phyloP scores from a whole-genome alignment of 2,113 vertebrate genomes.

The Macquaria australasica region DNA sequence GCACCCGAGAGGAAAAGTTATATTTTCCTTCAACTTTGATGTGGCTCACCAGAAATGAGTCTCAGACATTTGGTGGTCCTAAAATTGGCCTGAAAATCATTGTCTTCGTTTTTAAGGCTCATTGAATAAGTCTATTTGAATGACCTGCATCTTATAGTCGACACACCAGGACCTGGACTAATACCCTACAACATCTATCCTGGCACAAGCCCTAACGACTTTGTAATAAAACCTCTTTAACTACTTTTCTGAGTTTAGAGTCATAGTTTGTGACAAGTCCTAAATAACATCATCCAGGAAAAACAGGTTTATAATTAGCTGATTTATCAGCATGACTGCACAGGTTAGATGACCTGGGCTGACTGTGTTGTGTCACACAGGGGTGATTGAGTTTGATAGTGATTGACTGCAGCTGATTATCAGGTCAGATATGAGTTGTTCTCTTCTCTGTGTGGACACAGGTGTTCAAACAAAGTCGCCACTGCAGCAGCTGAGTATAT shows the following conservation, averaged over 20 bases:
- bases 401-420: conserved; percentile 70
- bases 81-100: conserved; percentile 61
- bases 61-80: conserved; percentile 61
- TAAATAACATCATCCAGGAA: background rate
- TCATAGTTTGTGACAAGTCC: conserved; percentile 1
- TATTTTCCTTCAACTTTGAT: conserved; percentile 76
- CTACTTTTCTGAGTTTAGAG: background rate
- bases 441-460: conserved; percentile 70
- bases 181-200: conserved; percentile 9
- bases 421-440: conserved; percentile 56
- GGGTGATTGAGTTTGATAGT: conserved; percentile 48
- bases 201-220: background rate
- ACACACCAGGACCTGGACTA: conserved; percentile 16
- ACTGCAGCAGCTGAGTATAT: background rate
- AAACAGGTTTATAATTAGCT: conserved; percentile 34
- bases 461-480: conserved; percentile 77
- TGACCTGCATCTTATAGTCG: conserved; percentile 3
- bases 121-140: conserved; percentile 40
- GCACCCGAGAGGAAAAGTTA: conserved; percentile 75
- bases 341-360: conserved; percentile 41
- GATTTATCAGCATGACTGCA: conserved; percentile 26
- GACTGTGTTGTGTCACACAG: conserved; percentile 43
- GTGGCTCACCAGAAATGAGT: conserved; percentile 76
- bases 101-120: conserved; percentile 53
- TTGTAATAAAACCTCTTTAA: background rate